Percentiles rank a stretch among this genome's conserved stretches.
Evolutionary conservation across 2,113 vertebrate species (phyloP).

Genomic region (Pyxicephalus adspersus): DNA sequence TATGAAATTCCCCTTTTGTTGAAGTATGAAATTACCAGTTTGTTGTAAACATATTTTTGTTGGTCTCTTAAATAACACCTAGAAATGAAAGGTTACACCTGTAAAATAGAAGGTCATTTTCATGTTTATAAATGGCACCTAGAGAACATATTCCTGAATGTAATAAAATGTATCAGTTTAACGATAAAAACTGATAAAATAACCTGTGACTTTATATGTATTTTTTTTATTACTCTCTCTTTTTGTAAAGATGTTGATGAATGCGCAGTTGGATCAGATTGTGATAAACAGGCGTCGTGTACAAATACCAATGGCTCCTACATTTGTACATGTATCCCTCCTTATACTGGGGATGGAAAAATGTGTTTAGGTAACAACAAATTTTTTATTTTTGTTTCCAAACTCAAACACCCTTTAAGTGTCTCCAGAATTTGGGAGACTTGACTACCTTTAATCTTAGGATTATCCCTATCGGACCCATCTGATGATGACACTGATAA

Average conservation of each 20-base stretch:
- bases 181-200: no score
- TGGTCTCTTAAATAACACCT: no score
- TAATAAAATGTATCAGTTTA: no score
- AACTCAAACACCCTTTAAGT: no score
- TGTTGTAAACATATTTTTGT: not conserved
- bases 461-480: no score
- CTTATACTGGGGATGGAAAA: slow-evolving; percentile 90
- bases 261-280: slow-evolving; percentile 93
- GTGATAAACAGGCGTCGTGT: slow-evolving; percentile 84
- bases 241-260: slow-evolving; percentile 87
- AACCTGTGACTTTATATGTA: not conserved
- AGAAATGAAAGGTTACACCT: not conserved
- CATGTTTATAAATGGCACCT: not conserved
- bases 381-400: no score
- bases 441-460: no score
- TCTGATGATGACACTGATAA: no score
- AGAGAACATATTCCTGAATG: not conserved
- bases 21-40: no score
- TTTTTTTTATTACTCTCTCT: not conserved
- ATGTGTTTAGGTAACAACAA: slow-evolving; percentile 85
- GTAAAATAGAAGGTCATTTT: not conserved
- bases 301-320: slow-evolving; percentile 93
- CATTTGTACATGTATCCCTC: slow-evolving; percentile 83
- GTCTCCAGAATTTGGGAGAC: no score
- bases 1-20: no score